Conservation (phyloP, 2,113 vertebrate genomes). For the Pituophis catenifer region DNA sequence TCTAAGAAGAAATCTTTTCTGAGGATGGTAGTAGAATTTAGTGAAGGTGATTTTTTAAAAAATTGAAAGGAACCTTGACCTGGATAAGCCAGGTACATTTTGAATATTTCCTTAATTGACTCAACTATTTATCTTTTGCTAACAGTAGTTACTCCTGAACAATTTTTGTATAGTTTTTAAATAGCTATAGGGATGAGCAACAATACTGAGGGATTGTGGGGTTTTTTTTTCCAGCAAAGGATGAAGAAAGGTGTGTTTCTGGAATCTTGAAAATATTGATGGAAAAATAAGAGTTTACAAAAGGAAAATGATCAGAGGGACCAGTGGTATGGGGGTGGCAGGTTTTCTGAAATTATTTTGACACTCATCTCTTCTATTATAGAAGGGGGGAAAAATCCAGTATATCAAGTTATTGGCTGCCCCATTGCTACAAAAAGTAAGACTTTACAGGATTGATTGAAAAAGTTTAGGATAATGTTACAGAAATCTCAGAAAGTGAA, state of each 20-base stretch:
- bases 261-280: neutral
- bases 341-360: neutral
- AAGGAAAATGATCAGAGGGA: neutral
- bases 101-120: neutral
- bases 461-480: neutral
- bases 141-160: neutral
- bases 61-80: neutral
- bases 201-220: neutral
- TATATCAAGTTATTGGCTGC: neutral
- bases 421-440: neutral
- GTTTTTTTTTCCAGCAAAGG: neutral
- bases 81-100: neutral
- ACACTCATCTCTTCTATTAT: neutral
- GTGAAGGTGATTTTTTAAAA: neutral
- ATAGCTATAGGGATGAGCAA: neutral
- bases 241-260: neutral
- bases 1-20: neutral
- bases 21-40: neutral
- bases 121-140: neutral
- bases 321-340: neutral
- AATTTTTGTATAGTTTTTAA: neutral
- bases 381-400: neutral
- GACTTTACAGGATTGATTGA: neutral
- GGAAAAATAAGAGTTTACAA: neutral
- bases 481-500: neutral